Conservation (phyloP, 1,140 invertebrate species). For the Paraescarpia echinospica region DNA sequence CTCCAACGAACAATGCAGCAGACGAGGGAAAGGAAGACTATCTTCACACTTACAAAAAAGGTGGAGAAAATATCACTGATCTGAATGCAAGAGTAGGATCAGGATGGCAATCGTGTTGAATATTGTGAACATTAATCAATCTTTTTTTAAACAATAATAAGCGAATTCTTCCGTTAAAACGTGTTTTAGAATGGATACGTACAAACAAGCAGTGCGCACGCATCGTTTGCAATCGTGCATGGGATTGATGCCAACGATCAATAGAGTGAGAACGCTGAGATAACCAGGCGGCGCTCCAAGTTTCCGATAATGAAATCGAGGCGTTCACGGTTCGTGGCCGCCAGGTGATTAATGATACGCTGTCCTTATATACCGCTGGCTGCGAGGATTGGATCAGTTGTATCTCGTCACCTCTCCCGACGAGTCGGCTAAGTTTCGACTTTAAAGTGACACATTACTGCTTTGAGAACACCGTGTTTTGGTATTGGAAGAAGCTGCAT, state of each 20-base stretch:
- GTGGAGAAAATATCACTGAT: no score
- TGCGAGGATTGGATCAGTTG: neutral
- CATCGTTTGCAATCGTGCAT: neutral
- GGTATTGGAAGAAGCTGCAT: neutral
- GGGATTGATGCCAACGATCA: neutral
- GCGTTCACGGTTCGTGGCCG: neutral
- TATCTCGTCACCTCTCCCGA: neutral
- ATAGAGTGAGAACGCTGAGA: neutral
- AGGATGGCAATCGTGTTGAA: no score
- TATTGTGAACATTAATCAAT: no score
- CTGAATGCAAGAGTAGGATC: no score
- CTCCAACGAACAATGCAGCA: no score
- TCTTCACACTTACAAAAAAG: no score
- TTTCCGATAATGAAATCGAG: constrained; percentile 5
- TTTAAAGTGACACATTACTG: neutral
- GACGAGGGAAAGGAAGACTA: no score
- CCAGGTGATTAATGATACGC: neutral
- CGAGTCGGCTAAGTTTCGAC: neutral
- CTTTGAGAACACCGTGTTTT: neutral
- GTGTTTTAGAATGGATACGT: neutral
- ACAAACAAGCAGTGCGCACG: neutral
- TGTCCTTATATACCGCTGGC: neutral
- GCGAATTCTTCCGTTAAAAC: neutral
- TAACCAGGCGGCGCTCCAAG: neutral
- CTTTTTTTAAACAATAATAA: neutral